Evolutionary conservation across 2,888 invertebrate species (phyloP), one percentile per base, ranked within the genome.

Genomic region (Eilema caniola): DNA sequence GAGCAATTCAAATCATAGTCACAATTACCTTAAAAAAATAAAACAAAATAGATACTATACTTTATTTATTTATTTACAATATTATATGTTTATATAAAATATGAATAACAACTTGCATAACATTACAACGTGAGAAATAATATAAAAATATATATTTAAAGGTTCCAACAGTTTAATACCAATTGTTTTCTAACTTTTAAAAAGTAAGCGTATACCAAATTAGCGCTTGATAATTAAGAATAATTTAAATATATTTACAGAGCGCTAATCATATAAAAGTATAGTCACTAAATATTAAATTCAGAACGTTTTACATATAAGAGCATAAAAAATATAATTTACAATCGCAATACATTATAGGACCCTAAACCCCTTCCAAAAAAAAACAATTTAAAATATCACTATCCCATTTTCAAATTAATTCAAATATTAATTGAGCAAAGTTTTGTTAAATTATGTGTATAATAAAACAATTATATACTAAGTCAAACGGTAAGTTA

Each of bases 1-100:
- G 33, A 28, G n/a, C n/a, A n/a, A n/a, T n/a, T n/a, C n/a, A n/a
- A n/a, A n/a, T n/a, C n/a, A n/a, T n/a, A n/a, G n/a, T n/a, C n/a
- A 28, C 28, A 28, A 16, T 63, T 72, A 79, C n/a, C n/a, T n/a
- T n/a, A 64, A 41, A 70, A 25, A 70, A 69, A 72, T 59, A 67
- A 69, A 67, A 73, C 41, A 10, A 47, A 3, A n/a, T 12, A 23
- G 24, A 57, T 73, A 75, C 62, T 70, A 78, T 70, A 70, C 63
- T 47, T 74, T 80, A 81, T 82, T 82, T 71, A 70, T 72, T 78
- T 82, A 80, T 76, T 82, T 82, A 82, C 82, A 83, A 73, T 70
- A 77, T 65, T 70, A 71, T 78, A 75, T 70, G 72, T 71, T 57
- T 81, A 73, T 69, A 76, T 73, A 82, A 79, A n/a, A 78, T 69